Base-by-base conservation (phyloP, 1,140 invertebrate genomes). In the Parapsyche elsis region DNA sequence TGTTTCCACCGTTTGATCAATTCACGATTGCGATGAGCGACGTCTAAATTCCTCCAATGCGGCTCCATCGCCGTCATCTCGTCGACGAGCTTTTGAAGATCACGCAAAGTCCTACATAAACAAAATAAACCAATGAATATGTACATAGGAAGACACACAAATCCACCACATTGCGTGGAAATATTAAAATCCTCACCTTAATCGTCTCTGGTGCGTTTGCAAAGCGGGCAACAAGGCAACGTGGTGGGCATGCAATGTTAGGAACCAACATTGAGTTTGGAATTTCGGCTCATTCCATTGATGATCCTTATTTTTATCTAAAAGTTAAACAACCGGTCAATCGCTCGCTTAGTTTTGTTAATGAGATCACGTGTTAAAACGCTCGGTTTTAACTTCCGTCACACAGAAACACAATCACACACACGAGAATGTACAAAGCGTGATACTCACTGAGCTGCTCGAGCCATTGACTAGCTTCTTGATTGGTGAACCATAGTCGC, bases 191-290 rank as follows among this genome's bases (percentile, higher is more conserved):
- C 74, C 76, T 83, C 81, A 89, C 88, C 88, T 84, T 76, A 89
- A 89, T 80, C 95, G 92, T 79, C 95, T 90, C 84, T 96, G 94
- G 86, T 99, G 97, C 73, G 95, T 96, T 85, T 96, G 94, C 19
- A 97, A 90, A 0, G 95, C 93, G 1, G 98, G 97, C 80, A 98
- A 89, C 26, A 98, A 90, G 24, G 95, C 94, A 53, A 99, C 90
- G 86, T 99, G 96, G 88, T 99, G 96, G 85, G 94, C 95, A 86
- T 98, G 95, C 12, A 99, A 89, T 0, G 97, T 98, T 30, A 99
- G 88, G 87, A 98, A 99, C 95, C 98, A 99, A 86, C 97, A 99
- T 83, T 98, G 95, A 0, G 97, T 99, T 26, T 95, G 94, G 88
- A 99, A 99, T 85, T 97, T 98, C 0, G 93, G 90, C 75, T 95